These are phyloP conservation scores for Colistium nudipinnis DNA, from an alignment of 2,113 vertebrate species.

Conservation along the genomic window DNA sequence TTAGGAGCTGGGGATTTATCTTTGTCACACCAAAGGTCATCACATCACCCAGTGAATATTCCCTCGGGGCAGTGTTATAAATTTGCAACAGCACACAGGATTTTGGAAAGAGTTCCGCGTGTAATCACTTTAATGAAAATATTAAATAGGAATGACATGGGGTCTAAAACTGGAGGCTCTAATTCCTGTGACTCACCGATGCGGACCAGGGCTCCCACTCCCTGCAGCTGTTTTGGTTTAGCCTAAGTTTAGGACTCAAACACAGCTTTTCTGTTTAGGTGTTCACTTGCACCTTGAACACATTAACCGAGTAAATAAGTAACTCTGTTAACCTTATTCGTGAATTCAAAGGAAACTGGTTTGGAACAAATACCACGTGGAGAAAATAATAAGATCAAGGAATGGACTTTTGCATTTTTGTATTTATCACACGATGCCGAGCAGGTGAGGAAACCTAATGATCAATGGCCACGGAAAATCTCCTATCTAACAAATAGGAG, in stretches of 20 bases:
- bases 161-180: slow-evolving; percentile 58
- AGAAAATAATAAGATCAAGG: background rate
- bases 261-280: slow-evolving; percentile 8
- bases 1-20: slow-evolving; percentile 52
- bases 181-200: slow-evolving; percentile 62
- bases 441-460: background rate
- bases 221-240: slow-evolving; percentile 54
- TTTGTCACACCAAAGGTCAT: slow-evolving; percentile 65
- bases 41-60: slow-evolving; percentile 48
- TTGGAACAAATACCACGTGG: background rate
- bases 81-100: slow-evolving; percentile 53
- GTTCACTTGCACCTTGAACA: slow-evolving; percentile 5
- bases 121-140: slow-evolving; percentile 74
- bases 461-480: background rate
- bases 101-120: slow-evolving; percentile 44
- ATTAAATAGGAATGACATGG: slow-evolving; percentile 72
- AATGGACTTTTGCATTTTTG: background rate
- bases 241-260: slow-evolving; percentile 44
- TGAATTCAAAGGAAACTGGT: no score
- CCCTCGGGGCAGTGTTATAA: slow-evolving; percentile 50
- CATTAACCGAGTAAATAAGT: background rate
- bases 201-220: slow-evolving; percentile 37
- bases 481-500: background rate
- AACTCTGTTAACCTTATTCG: no score
- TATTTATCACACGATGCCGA: background rate